Evolutionary conservation across 2,113 vertebrate species (phyloP), one percentile per base, ranked within the genome.

Genomic region (Saccopteryx bilineata): DNA sequence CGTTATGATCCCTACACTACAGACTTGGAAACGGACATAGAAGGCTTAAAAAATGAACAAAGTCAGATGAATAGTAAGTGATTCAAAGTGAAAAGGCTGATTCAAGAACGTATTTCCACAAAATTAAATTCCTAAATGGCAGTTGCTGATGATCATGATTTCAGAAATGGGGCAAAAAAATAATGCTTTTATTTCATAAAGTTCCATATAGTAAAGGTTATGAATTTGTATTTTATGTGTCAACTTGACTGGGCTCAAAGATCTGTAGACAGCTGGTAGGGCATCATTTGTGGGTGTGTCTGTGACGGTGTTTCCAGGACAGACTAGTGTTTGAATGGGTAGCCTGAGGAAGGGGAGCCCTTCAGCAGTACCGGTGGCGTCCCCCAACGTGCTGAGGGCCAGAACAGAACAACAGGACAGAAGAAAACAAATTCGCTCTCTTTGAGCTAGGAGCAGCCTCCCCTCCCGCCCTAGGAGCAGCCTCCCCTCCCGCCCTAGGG

Each of bases 121-220:
- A 91, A 65, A 61, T 81, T 90, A 56, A 85, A 79, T 93, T 82
- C 56, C 69, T 63, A 83, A 82, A 71, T 74, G 84, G 4, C 24
- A 66, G 14, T 9, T 74, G 24, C 52, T 79, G 15, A 75, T 91
- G 52, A 56, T 52, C 74, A 72, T 3, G 31, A 11, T 89, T 87
- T 79, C 19, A 58, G 31, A 86, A 82, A 31, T 23, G 7, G 0
- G 82, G 31, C 65, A 46, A 81, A 69, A 86, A 81, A 68, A 80
- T 26, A 69, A 81, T 82, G 31, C 9, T 50, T 2, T 48, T 69
- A 2, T 31, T 56, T 58, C 48, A 19, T 19, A 9, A 86, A 63
- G 9, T 15, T 3, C 33, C 24, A 5, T 31, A 28, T 66, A 72
- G 24, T 31, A 88, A 93, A 90, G 11, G 13, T 56, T 54, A 21